Evolutionary conservation across 2,797 vertebrate genomes (phyloP), one percentile per base, ranked within the genome.

Genomic region (Alosa sapidissima): DNA sequence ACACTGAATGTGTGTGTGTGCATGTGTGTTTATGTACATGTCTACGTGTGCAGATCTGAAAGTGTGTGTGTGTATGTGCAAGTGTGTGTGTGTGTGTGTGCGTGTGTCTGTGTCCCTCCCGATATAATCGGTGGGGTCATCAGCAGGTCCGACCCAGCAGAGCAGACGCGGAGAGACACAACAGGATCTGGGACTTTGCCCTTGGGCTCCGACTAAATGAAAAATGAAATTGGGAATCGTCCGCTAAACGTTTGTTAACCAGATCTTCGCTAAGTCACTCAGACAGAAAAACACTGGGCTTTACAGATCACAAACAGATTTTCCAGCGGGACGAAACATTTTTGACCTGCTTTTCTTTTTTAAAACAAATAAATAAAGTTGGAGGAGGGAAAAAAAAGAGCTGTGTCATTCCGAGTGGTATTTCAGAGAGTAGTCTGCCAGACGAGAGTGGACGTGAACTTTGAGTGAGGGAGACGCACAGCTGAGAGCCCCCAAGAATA

Each of bases 141-240:
- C 41, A 83, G 87, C 92, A 90, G 93, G 93, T 94, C 92, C 88
- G 93, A 52, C 92, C 93, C 89, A 91, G 88, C 88, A 91, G 60
- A 92, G 91, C 88, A 88, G 91, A 90, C 91, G 89, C 47, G 49
- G n/a, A 68, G 72, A 85, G 81, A 60, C 81, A 83, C 36, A 83
- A 85, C 72, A 87, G 81, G 89, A 92, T 94, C 93, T 92, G 90
- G 92, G 91, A 94, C 92, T 24, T 91, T 92, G 90, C 93, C 93
- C 93, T 93, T 86, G 87, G 93, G 93, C 92, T 90, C 91, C 55
- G 90, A 92, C 89, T 93, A 94, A 94, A 95, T 94, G 93, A 94
- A 94, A 94, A 94, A 93, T 91, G 89, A 92, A 93, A 92, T 89
- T 84, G 92, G 84, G 83, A 92, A 90, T 90, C 91, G 89, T 88